phyloP scores from a whole-genome alignment of 1,140 invertebrate genomes.

The Thaumatotibia leucotreta region DNA sequence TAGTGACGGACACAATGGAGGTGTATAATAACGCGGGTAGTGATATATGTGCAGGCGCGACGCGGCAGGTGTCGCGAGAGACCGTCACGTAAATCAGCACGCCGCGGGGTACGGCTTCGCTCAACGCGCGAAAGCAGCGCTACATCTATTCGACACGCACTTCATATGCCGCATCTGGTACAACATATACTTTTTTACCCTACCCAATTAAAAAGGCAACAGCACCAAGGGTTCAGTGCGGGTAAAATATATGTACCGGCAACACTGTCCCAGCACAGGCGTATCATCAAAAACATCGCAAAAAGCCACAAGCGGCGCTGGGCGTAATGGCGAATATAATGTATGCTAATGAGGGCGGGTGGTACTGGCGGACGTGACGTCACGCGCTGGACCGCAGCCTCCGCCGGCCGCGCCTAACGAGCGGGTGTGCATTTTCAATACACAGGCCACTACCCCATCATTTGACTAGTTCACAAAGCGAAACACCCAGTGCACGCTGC shows the following conservation, averaged over 20 bases:
- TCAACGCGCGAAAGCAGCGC: slow-evolving; percentile 16
- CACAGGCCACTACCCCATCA: slow-evolving; percentile 35
- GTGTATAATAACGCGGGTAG: not conserved
- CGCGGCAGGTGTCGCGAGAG: not conserved
- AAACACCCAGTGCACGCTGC: slow-evolving; percentile 11
- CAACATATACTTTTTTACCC: not conserved
- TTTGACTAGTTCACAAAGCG: slow-evolving; percentile 17
- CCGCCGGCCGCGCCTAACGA: slow-evolving; percentile 60
- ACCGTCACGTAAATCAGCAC: slow-evolving; percentile 34
- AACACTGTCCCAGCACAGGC: slow-evolving; percentile 30
- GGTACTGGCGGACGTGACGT: slow-evolving; percentile 65
- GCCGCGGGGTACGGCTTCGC: slow-evolving; percentile 30
- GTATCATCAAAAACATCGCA: slow-evolving; percentile 52
- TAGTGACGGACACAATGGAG: not conserved
- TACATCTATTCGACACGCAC: not conserved
- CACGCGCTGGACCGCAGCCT: slow-evolving; percentile 69
- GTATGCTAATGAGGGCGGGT: slow-evolving; percentile 71
- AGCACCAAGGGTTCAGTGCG: slow-evolving; percentile 15
- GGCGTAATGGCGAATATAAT: slow-evolving; percentile 71
- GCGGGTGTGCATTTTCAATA: slow-evolving; percentile 71
- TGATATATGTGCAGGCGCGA: not conserved
- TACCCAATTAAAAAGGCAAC: slow-evolving; percentile 22
- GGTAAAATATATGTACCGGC: slow-evolving; percentile 23
- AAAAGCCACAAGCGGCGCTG: slow-evolving; percentile 58
- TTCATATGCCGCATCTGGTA: not conserved